Conservation (phyloP, 1,140 invertebrate genomes). For the Drosophila mojavensis region DNA sequence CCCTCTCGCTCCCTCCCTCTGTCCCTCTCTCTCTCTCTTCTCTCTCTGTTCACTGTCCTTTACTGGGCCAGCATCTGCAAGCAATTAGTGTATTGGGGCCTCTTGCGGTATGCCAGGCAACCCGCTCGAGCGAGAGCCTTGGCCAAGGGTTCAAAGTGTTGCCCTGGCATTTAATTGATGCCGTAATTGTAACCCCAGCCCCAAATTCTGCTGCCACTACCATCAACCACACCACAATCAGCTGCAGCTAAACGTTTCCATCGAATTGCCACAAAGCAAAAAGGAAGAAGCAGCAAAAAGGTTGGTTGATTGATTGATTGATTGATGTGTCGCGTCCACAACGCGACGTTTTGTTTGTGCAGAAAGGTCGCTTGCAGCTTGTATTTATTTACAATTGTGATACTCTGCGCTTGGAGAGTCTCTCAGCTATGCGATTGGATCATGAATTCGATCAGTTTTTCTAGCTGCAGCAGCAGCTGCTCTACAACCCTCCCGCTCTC, state of each 20-base stretch:
- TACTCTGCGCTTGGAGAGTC: constrained; percentile 13
- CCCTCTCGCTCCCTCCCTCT: background rate
- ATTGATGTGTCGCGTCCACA: constrained; percentile 17
- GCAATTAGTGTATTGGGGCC: constrained; percentile 75
- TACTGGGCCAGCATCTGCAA: constrained; percentile 60
- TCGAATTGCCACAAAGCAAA: constrained; percentile 61
- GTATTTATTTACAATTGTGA: constrained; percentile 62
- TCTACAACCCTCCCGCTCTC: background rate
- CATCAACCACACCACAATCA: background rate
- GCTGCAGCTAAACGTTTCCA: constrained; percentile 62
- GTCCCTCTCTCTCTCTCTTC: constrained; percentile 1
- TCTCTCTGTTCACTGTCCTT: background rate
- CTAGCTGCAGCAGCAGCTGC: no score
- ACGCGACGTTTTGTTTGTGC: constrained; percentile 57
- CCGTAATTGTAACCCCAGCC: constrained; percentile 64
- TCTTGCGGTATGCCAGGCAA: constrained; percentile 53
- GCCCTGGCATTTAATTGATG: constrained; percentile 79
- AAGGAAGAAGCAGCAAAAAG: background rate
- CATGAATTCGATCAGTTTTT: no score
- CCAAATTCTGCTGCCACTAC: constrained; percentile 1
- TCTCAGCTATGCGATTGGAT: no score
- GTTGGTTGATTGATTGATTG: constrained; percentile 52
- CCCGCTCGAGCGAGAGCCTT: constrained; percentile 20
- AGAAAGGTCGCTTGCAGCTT: constrained; percentile 56
- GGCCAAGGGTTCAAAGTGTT: constrained; percentile 71